phyloP scores from a whole-genome alignment of 2,888 invertebrate genomes.

The Diploptera punctata region DNA sequence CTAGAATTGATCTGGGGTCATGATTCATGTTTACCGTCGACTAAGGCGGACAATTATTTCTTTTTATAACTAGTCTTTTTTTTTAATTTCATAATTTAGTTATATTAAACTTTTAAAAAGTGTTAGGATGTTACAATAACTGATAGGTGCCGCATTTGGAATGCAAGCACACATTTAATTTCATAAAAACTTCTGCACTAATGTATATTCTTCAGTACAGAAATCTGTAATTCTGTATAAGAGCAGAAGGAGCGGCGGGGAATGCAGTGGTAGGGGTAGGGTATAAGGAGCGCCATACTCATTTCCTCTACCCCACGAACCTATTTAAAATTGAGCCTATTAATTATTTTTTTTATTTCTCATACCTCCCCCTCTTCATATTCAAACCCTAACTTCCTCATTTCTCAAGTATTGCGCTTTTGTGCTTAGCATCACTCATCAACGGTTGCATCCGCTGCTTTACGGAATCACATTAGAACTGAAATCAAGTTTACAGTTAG shows the following conservation, averaged over 20 bases:
- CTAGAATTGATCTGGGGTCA: no score
- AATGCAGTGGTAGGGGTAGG: background rate
- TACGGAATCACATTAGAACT: background rate
- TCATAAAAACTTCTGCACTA: background rate
- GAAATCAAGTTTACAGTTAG: background rate
- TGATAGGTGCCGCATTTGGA: no score
- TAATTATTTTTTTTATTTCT: conserved; percentile 39
- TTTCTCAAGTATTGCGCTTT: conserved; percentile 32
- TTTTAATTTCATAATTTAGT: no score
- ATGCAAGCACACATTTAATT: no score
- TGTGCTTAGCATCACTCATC: conserved; percentile 24
- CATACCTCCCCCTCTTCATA: conserved; percentile 16
- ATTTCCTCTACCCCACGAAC: conserved; percentile 35
- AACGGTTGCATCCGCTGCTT: conserved; percentile 26
- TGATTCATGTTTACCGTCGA: no score
- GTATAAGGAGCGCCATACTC: conserved; percentile 8
- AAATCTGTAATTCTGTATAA: background rate
- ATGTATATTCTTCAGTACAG: background rate
- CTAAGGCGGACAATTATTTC: no score
- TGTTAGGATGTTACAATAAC: no score
- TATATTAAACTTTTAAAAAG: no score
- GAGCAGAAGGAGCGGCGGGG: background rate
- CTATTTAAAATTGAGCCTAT: conserved; percentile 39
- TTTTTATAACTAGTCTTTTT: no score
- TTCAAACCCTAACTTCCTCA: conserved; percentile 27